A percentile compares a stretch with the other conserved stretches of the same genome.
Evolutionary conservation across 2,113 vertebrate genomes (phyloP).

Genomic region (Cephalopterus ornatus): DNA sequence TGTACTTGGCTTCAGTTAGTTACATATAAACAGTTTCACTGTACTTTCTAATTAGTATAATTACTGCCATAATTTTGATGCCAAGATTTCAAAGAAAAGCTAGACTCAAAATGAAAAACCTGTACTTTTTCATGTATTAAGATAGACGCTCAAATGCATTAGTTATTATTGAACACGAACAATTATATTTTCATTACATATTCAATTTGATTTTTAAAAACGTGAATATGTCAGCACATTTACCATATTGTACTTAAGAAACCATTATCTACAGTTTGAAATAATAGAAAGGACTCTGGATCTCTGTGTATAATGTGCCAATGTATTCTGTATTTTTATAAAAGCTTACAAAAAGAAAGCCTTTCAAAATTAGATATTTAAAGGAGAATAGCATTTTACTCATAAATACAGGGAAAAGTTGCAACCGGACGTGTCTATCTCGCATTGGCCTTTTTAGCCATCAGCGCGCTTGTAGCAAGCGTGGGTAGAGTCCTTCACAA

Average conservation of each 20-base stretch:
- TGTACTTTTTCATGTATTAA: not conserved
- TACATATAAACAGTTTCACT: not conserved
- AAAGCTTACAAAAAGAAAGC: not conserved
- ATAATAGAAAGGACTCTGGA: not conserved
- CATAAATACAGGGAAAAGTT: not conserved
- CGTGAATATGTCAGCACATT: not conserved
- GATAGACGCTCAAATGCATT: not conserved
- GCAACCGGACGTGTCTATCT: too few species aligned
- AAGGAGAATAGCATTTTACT: not conserved
- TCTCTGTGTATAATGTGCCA: not conserved
- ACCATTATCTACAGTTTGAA: not conserved
- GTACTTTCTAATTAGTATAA: not conserved
- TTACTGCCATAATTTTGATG: not conserved
- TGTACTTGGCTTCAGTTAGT: not conserved
- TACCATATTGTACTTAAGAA: not conserved
- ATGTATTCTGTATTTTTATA: not conserved
- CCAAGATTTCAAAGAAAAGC: not conserved
- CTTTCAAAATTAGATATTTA: not conserved
- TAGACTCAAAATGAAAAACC: not conserved
- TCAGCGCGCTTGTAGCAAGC: too few species aligned
- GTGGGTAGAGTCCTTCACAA: too few species aligned
- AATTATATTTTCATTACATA: conserved; percentile 7
- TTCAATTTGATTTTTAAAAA: not conserved
- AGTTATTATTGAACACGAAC: not conserved
- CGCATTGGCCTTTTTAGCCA: too few species aligned